Percentiles rank a stretch among this genome's conserved stretches.
Conservation (phyloP, 2,888 invertebrate genomes). For the Plagiodera versicolora region DNA sequence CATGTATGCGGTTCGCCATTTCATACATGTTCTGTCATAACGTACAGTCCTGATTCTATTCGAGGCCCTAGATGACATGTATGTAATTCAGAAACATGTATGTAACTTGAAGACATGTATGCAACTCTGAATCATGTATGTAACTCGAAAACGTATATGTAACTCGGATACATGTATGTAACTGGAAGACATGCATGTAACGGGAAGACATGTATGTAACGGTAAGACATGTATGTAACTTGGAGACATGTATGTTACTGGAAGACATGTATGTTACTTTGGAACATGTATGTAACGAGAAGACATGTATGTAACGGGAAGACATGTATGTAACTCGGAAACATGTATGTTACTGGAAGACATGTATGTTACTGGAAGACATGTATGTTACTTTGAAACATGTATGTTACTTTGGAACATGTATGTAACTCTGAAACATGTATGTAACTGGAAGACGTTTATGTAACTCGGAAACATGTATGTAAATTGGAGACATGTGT, state of each 20-base stretch:
- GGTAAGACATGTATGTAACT: background rate
- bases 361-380: background rate
- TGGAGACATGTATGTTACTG: background rate
- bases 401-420: background rate
- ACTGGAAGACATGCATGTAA: too few species aligned
- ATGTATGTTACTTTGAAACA: too few species aligned
- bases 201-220: background rate
- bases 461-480: too few species aligned
- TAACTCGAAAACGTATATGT: too few species aligned
- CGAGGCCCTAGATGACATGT: too few species aligned
- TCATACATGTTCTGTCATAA: background rate
- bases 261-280: background rate
- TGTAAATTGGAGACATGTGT: background rate
- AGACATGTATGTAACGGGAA: background rate
- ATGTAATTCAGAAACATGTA: background rate
- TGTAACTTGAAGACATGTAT: too few species aligned
- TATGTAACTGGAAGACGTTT: background rate
- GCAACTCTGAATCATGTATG: too few species aligned
- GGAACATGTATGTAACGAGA: background rate
- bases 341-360: background rate
- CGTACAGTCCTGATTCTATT: too few species aligned
- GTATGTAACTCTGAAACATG: background rate
- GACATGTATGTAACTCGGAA: too few species aligned
- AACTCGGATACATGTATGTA: too few species aligned
- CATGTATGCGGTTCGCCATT: too few species aligned